Conservation (phyloP, 1,140 invertebrate species). For the Pseudachorutes palmiensis region DNA sequence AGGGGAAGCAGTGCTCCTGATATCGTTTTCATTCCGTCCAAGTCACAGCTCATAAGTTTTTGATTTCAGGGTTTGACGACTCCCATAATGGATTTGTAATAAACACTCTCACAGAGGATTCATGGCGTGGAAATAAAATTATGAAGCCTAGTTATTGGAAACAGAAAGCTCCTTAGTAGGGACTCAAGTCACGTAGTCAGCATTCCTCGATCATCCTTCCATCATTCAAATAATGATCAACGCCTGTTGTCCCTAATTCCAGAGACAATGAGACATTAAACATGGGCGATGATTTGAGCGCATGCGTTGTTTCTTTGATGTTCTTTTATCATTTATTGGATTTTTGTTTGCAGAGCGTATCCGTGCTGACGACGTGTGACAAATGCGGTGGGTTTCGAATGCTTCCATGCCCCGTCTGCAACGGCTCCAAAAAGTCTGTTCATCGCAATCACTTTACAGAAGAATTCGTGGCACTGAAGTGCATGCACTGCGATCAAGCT, state of each 20-base stretch:
- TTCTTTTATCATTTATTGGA: background rate
- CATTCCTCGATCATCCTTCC: background rate
- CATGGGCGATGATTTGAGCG: background rate
- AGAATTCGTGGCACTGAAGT: constrained; percentile 88
- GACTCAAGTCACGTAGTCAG: too few species aligned
- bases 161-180: too few species aligned
- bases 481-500: constrained; percentile 92
- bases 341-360: constrained; percentile 58
- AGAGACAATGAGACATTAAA: background rate
- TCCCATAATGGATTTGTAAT: background rate
- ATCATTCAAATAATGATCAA: background rate
- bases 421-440: constrained; percentile 88
- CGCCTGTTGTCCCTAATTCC: background rate
- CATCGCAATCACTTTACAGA: constrained; percentile 87
- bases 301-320: background rate
- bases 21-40: background rate
- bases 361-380: constrained; percentile 67
- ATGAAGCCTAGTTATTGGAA: background rate
- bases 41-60: constrained; percentile 4
- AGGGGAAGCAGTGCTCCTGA: background rate
- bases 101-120: background rate
- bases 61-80: background rate
- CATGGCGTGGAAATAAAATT: background rate
- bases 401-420: constrained; percentile 79
- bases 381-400: constrained; percentile 83